These are phyloP conservation scores for Eurytoma californica DNA, from an alignment of 2,888 invertebrate species.

Conservation along the genomic window DNA sequence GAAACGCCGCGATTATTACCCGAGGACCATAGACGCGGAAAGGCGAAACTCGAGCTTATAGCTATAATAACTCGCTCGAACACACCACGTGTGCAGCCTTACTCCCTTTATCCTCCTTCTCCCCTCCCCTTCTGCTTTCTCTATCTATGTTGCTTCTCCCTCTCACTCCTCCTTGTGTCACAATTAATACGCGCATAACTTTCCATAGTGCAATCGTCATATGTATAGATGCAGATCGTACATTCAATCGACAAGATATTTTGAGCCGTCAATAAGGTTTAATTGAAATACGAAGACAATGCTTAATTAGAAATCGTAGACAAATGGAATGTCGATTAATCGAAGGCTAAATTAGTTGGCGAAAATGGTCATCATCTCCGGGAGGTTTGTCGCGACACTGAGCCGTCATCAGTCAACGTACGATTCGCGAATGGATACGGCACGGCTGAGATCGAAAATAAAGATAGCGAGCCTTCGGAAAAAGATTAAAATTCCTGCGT, in stretches of 20 bases:
- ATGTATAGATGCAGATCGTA: neutral
- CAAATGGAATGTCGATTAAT: neutral
- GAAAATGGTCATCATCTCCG: neutral
- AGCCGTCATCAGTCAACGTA: neutral
- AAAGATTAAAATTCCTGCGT: slow-evolving; percentile 41
- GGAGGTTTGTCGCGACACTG: neutral
- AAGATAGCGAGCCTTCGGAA: slow-evolving; percentile 17
- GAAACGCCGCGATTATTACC: slow-evolving; percentile 61
- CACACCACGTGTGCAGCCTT: neutral
- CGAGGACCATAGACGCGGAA: slow-evolving; percentile 40
- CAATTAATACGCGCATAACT: slow-evolving; percentile 52
- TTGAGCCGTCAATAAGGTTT: slow-evolving; percentile 15
- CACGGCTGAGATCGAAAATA: neutral
- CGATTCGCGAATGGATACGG: neutral
- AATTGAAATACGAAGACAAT: slow-evolving; percentile 10
- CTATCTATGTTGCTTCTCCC: neutral
- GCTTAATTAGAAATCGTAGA: slow-evolving; percentile 17
- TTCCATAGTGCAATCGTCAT: slow-evolving; percentile 18
- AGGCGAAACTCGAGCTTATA: slow-evolving; percentile 10
- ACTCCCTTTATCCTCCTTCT: slow-evolving; percentile 28
- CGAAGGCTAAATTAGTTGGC: neutral
- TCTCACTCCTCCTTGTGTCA: slow-evolving; percentile 49
- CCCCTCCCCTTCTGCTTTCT: neutral
- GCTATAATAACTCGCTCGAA: neutral
- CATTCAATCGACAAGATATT: neutral